These are phyloP conservation scores for Dendrolimus kikuchii DNA, from an alignment of 1,140 invertebrate species.

Conservation along the genomic window DNA sequence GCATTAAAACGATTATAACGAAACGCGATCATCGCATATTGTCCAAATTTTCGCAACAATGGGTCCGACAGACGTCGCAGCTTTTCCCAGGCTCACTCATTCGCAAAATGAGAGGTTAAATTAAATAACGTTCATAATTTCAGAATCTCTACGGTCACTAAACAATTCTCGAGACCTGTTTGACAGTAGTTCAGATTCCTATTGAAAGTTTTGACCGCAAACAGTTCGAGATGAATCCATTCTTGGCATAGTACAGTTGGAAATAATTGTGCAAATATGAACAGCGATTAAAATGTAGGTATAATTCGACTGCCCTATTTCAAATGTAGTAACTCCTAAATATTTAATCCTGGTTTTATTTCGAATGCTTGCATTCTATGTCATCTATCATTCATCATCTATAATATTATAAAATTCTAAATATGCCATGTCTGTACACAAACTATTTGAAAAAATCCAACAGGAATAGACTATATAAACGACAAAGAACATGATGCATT, in stretches of 20 bases:
- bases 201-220: slow-evolving; percentile 57
- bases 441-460: no score
- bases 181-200: slow-evolving; percentile 54
- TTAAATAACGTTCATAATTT: slow-evolving; percentile 60
- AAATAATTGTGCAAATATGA: no score
- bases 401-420: no score
- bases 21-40: slow-evolving; percentile 59
- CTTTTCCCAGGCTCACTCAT: slow-evolving; percentile 32
- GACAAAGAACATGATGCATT: no score
- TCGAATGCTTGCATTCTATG: no score
- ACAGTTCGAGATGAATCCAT: slow-evolving; percentile 36
- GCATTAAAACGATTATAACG: slow-evolving; percentile 59
- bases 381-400: no score
- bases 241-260: slow-evolving; percentile 1
- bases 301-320: no score
- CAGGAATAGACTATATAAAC: no score
- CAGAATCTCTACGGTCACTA: slow-evolving; percentile 33
- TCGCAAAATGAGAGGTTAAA: slow-evolving; percentile 55
- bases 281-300: no score
- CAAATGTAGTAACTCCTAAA: no score
- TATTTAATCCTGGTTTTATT: no score
- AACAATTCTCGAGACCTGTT: slow-evolving; percentile 29
- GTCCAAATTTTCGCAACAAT: slow-evolving; percentile 61
- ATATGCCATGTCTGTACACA: no score
- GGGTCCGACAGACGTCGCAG: slow-evolving; percentile 38